Evolutionary conservation across 2,888 invertebrate genomes (phyloP).

Genomic region (Agrochola lota): DNA sequence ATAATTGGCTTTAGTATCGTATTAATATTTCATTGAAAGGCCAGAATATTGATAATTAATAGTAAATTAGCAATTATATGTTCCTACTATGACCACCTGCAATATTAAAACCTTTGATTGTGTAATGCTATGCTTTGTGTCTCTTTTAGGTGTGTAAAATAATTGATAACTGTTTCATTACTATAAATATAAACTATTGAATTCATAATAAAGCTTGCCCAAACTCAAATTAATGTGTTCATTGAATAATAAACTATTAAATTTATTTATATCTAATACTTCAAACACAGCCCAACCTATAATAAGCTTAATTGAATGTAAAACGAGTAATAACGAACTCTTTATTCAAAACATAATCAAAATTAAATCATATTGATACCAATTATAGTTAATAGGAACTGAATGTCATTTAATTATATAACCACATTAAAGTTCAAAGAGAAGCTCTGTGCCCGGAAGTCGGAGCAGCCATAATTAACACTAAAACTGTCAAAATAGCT

Average conservation of each 20-base stretch:
- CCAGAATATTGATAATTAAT: neutral
- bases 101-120: neutral
- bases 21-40: neutral
- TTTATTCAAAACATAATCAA: conserved; percentile 43
- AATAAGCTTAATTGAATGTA: conserved; percentile 19
- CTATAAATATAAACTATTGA: neutral
- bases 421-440: conserved; percentile 61
- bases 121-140: neutral
- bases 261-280: conserved; percentile 20
- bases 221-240: neutral
- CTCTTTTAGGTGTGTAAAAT: neutral
- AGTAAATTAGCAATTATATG: neutral
- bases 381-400: conserved; percentile 61
- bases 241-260: conserved; percentile 25
- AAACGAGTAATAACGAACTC: conserved; percentile 16
- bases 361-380: conserved; percentile 58
- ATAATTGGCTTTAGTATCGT: neutral
- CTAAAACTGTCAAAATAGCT: conserved; percentile 67
- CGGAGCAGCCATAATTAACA: conserved; percentile 61
- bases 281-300: conserved; percentile 7
- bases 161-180: conserved; percentile 7
- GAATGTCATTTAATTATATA: conserved; percentile 61
- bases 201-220: neutral
- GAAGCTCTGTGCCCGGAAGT: conserved; percentile 58
- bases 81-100: neutral